Evolutionary conservation across 1,140 invertebrate genomes (phyloP), one percentile per base, ranked within the genome.

Genomic region (Pogonognathellus flavescens): DNA sequence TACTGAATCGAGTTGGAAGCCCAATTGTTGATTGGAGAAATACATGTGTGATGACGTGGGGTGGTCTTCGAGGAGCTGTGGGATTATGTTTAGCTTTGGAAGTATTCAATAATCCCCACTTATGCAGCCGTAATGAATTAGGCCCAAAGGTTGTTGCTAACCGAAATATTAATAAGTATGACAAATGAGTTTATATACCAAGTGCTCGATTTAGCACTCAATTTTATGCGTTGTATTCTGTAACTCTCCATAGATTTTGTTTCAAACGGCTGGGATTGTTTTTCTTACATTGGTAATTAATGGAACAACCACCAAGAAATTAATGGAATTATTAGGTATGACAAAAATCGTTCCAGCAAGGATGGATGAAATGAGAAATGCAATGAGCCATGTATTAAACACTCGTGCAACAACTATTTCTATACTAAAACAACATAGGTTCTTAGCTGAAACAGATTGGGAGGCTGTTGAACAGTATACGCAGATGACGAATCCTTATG

Each of bases 391-490:
- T 60, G 57, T 92, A 59, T 82, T 89, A 20, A 89, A 86, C n/a
- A 80, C 82, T 9, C 66, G 89, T 62, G 80, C 89, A 9, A 89
- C 88, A 59, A 89, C 90, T 11, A 81, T 91, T 5, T 90, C 89
- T 31, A 89, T 90, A 82, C 87, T 90, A 49, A 91, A 90, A 88
- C 89, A 89, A 81, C 91, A 91, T 86, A 90, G 90, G 88, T 91
- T 91, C 89, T 86, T 92, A 62, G 90, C 90, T 11, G 91, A 91
- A 82, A 90, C 90, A 60, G 90, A 92, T 84, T 92, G 91, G 91
- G 89, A 89, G 18, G 87, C 89, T 22, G 91, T 92, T 0, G 89
- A 90, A 49, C 89, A 89, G 22, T 85, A 88, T 10, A 90, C 90
- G 60, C 87, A 89, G n/a, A 88, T 92, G 5, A 20, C 60, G n/a